Base-by-base conservation (phyloP, 2,888 invertebrate species). In the Scaptomyza flava region DNA sequence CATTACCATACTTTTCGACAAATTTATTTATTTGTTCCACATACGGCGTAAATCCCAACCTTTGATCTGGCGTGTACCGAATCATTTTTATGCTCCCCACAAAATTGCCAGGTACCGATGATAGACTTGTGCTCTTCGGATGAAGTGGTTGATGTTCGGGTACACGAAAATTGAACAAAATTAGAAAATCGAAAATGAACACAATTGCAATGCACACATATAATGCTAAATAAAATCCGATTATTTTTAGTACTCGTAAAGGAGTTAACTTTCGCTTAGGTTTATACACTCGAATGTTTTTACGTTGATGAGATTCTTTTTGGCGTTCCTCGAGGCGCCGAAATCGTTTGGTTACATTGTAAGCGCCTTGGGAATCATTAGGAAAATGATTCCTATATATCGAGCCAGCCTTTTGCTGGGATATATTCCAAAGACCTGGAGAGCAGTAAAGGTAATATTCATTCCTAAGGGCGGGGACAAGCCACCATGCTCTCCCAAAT, bases 351-450 rank as follows among this genome's bases (percentile, higher is more conserved):
- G 7, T 11, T 6, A 79, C 3, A 30, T 43, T 30, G n/a, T 80
- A 81, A 4, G 14, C 27, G 2, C 79, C 79, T 7, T 71, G 79
- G 6, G 52, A n/a, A n/a, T n/a, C n/a, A n/a, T n/a, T n/a, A n/a
- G n/a, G n/a, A n/a, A n/a, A n/a, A n/a, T n/a, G n/a, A n/a, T n/a
- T n/a, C n/a, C n/a, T n/a, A n/a, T n/a, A n/a, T n/a, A n/a, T n/a
- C n/a, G n/a, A n/a, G n/a, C n/a, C n/a, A n/a, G n/a, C n/a, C n/a
- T n/a, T n/a, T n/a, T n/a, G n/a, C n/a, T n/a, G n/a, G n/a, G n/a
- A n/a, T n/a, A n/a, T n/a, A n/a, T n/a, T n/a, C n/a, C n/a, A n/a
- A n/a, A n/a, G n/a, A n/a, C n/a, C n/a, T n/a, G n/a, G n/a, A n/a
- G n/a, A n/a, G n/a, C n/a, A n/a, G n/a, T n/a, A n/a, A n/a, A n/a